Evolutionary conservation across 2,113 vertebrate genomes (phyloP).

Genomic region (Bos taurus): DNA sequence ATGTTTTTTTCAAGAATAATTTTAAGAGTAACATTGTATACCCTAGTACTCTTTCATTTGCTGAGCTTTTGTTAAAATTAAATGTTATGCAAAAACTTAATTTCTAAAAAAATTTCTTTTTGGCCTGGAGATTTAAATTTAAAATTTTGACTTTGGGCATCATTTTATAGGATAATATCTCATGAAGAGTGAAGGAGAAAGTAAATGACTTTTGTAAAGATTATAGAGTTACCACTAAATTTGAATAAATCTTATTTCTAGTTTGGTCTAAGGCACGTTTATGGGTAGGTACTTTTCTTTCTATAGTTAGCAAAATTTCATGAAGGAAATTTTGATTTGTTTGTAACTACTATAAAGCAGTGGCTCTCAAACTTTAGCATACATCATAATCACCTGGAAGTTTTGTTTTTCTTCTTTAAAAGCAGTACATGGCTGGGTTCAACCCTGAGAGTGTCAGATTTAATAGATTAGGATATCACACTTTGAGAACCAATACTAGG

Average conservation of each 20-base stretch:
- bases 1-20: neutral
- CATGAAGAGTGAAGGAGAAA: neutral
- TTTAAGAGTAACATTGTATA: neutral
- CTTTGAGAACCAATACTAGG: neutral
- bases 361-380: neutral
- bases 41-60: neutral
- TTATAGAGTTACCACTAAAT: slow-evolving; percentile 4
- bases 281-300: neutral
- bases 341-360: neutral
- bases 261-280: neutral
- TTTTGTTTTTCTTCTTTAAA: neutral
- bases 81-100: neutral
- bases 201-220: neutral
- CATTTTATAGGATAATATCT: neutral
- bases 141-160: neutral
- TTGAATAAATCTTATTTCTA: neutral
- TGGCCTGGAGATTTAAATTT: neutral
- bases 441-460: neutral
- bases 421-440: neutral
- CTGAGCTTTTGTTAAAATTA: slow-evolving; percentile 17
- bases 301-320: neutral
- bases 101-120: neutral
- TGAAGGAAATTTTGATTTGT: slow-evolving; percentile 2
- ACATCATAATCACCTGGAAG: neutral
- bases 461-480: neutral